Conservation (phyloP, 2,797 vertebrate genomes). For the Rhabdophis nuchalis region DNA sequence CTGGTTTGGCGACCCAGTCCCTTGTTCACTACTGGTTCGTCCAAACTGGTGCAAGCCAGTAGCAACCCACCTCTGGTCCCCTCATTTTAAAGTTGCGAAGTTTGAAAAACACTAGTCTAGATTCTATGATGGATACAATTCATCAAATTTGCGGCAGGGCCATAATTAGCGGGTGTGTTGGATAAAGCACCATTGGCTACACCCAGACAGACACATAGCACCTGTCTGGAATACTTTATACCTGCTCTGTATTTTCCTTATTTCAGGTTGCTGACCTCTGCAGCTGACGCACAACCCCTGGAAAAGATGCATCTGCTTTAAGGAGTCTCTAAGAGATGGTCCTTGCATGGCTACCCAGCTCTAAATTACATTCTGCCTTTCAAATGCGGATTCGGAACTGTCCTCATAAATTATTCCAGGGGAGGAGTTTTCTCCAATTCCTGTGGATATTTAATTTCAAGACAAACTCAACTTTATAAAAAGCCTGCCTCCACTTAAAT, state of each 20-base stretch:
- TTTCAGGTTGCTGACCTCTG: not conserved
- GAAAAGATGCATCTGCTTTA: not conserved
- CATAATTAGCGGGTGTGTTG: not conserved
- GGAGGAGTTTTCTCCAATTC: not conserved
- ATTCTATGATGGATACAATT: not conserved
- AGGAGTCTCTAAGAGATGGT: not conserved
- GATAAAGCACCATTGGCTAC: not conserved
- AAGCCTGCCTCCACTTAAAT: not conserved
- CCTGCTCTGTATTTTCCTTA: not conserved
- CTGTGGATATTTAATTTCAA: not conserved
- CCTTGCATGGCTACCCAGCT: not conserved
- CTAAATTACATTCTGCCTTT: not conserved
- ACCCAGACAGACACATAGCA: not conserved
- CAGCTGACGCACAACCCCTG: not conserved
- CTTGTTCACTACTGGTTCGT: too few species aligned
- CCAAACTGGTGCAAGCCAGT: too few species aligned
- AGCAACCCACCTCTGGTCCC: not conserved
- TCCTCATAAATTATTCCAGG: not conserved
- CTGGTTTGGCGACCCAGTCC: too few species aligned
- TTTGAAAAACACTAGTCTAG: not conserved
- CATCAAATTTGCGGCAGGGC: not conserved
- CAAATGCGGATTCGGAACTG: not conserved
- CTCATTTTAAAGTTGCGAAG: not conserved
- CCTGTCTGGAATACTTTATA: not conserved
- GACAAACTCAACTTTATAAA: not conserved